These are phyloP conservation scores for Aphelocoma coerulescens DNA, from an alignment of 2,113 vertebrate genomes.

Conservation along the genomic window DNA sequence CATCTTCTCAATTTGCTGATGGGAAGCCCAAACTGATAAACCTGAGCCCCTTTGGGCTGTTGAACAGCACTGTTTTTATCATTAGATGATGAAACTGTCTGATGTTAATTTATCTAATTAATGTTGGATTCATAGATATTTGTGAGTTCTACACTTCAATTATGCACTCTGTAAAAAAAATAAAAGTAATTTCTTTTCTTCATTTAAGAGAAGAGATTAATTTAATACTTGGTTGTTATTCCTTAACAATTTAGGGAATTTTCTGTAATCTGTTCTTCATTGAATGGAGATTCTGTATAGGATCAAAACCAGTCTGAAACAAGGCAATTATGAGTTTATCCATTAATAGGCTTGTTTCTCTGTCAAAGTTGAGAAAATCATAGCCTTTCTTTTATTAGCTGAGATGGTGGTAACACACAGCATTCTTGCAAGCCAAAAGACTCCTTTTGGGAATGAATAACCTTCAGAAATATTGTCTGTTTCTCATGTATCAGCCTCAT, in stretches of 20 bases:
- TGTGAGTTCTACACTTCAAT: background rate
- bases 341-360: background rate
- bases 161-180: rapidly evolving
- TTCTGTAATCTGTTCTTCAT: background rate
- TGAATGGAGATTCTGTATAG: background rate
- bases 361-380: background rate
- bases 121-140: background rate
- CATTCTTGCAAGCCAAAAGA: background rate
- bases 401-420: background rate
- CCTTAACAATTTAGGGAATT: background rate
- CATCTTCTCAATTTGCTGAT: background rate
- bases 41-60: background rate
- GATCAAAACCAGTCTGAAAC: background rate
- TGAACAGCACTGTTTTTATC: background rate
- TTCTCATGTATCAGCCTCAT: background rate
- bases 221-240: background rate
- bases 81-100: background rate
- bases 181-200: background rate
- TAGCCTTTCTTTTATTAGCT: background rate
- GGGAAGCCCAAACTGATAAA: background rate
- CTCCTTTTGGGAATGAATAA: background rate
- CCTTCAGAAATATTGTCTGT: background rate
- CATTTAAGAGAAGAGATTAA: background rate
- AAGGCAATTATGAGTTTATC: background rate
- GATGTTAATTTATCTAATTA: background rate